phyloP scores from a whole-genome alignment of 2,888 invertebrate genomes.

The Drosophila pseudotakahashii region DNA sequence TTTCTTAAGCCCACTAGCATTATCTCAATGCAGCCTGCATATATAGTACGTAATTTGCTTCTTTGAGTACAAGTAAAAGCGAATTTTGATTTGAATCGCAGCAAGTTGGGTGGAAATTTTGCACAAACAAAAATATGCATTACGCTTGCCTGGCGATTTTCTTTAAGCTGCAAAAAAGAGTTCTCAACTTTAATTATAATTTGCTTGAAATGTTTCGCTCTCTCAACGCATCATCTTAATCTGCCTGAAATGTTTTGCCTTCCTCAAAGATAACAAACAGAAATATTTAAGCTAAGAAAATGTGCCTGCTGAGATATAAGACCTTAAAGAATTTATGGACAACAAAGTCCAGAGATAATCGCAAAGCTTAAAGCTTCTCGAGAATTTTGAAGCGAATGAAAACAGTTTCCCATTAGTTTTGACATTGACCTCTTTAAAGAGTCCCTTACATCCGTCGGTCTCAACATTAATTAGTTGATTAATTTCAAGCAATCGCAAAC shows the following conservation, averaged over 20 bases:
- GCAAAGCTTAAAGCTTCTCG: conserved; percentile 1
- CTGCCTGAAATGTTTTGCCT: conserved; percentile 9
- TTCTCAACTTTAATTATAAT: conserved; percentile 31
- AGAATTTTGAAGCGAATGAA: background rate
- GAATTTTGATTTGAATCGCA: conserved; percentile 9
- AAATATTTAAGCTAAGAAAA: conserved; percentile 26
- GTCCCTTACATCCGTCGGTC: background rate
- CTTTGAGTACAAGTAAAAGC: background rate
- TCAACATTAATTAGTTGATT: conserved; percentile 36
- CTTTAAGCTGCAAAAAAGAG: conserved; percentile 19
- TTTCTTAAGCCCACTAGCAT: too few relatives aligned
- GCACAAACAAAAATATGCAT: conserved; percentile 1
- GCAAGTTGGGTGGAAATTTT: conserved; percentile 19
- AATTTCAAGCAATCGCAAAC: conserved; percentile 24
- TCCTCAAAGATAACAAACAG: conserved; percentile 18
- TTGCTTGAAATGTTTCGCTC: conserved; percentile 27
- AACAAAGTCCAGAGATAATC: conserved; percentile 5
- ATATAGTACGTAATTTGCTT: background rate
- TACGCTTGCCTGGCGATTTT: background rate
- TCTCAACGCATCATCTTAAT: conserved; percentile 14
- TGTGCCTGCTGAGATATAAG: conserved; percentile 29
- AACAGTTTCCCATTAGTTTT: background rate
- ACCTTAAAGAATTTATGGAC: conserved; percentile 15
- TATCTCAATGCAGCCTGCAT: too few relatives aligned
- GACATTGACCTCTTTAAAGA: conserved; percentile 4